Base-by-base conservation (phyloP, 1,140 invertebrate species). In the Amyelois transitella region DNA sequence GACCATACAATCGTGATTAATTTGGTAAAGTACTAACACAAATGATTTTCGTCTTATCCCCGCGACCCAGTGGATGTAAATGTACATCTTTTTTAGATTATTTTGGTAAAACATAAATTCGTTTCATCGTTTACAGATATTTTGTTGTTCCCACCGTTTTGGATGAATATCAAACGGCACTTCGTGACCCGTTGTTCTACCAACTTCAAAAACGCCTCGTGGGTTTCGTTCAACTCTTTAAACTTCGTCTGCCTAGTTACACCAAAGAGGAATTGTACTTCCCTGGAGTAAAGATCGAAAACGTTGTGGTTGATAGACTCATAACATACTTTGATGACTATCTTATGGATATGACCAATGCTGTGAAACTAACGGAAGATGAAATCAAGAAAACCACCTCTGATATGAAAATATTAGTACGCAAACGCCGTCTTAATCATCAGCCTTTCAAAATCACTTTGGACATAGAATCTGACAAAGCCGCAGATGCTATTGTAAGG, bases 141-240 rank as follows among this genome's bases (percentile, higher is more conserved):
- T 88, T 90, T 58, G 72, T 87, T 0, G 66, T 87, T n/a, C 91
- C 91, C 0, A 78, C 77, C 2, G 82, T 87, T 1, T 75, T 93
- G 22, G 90, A 92, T 64, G 76, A 82, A 43, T 91, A 88, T 60
- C 78, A 89, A 54, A 93, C 92, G 20, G 90, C 91, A n/a, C 64
- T 93, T 14, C 90, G 93, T 43, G 93, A 94, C 60, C 93, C 93
- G 2, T 84, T 90, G 7, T 93, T 93, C 88, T 94, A 91, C 69
- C 88, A 90, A 58, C 81, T 94, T 7, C 91, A 91, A 70, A 92
- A 92, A 69, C 90, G 89, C 18, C 88, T 93, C 25, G 71, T 91
- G 8, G 69, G 86, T 51, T 89, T 91, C 32, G 89, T 91, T 48
- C 63, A 89, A 50, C 81, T 89, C 59, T 90, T 91, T 75, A 92